Evolutionary conservation across 2,888 invertebrate species (phyloP).

Genomic region (Sphaeridia pumilis): DNA sequence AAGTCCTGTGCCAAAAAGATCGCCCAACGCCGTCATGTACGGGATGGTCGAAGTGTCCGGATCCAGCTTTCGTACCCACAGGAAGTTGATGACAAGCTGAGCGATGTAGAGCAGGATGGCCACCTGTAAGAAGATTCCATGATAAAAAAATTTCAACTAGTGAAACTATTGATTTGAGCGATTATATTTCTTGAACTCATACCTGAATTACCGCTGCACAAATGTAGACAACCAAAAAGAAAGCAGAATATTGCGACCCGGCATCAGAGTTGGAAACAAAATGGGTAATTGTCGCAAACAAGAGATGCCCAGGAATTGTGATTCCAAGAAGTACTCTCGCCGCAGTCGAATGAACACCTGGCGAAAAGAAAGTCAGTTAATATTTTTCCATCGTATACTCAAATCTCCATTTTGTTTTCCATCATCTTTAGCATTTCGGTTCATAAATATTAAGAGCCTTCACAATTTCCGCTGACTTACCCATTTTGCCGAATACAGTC

Average conservation of each 20-base stretch:
- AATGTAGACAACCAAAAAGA: slow-evolving; percentile 28
- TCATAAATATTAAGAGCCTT: too few species aligned
- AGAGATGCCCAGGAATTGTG: slow-evolving; percentile 30
- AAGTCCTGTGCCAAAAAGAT: slow-evolving; percentile 70
- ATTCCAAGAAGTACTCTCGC: slow-evolving; percentile 40
- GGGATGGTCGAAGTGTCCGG: slow-evolving; percentile 86
- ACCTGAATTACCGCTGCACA: slow-evolving; percentile 33
- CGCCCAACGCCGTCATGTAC: slow-evolving; percentile 77
- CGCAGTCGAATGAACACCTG: slow-evolving; percentile 40
- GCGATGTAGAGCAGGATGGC: slow-evolving; percentile 63
- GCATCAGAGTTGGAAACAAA: slow-evolving; percentile 16
- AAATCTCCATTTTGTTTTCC: background rate
- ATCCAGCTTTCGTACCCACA: slow-evolving; percentile 71
- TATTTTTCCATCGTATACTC: background rate
- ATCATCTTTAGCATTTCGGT: background rate
- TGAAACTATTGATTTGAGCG: background rate
- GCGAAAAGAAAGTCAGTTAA: background rate
- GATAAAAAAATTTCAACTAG: background rate
- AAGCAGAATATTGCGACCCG: slow-evolving; percentile 20
- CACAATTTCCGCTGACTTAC: too few species aligned
- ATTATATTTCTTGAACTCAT: slow-evolving; percentile 2
- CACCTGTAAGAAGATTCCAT: slow-evolving; percentile 42
- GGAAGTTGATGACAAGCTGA: slow-evolving; percentile 66
- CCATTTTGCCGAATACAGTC: slow-evolving; percentile 25
- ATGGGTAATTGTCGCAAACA: slow-evolving; percentile 29